Percentiles rank a stretch among this genome's conserved stretches.
These are phyloP conservation scores for Hirtodrosophila confusa DNA, from an alignment of 2,888 invertebrate genomes.

Conservation along the genomic window DNA sequence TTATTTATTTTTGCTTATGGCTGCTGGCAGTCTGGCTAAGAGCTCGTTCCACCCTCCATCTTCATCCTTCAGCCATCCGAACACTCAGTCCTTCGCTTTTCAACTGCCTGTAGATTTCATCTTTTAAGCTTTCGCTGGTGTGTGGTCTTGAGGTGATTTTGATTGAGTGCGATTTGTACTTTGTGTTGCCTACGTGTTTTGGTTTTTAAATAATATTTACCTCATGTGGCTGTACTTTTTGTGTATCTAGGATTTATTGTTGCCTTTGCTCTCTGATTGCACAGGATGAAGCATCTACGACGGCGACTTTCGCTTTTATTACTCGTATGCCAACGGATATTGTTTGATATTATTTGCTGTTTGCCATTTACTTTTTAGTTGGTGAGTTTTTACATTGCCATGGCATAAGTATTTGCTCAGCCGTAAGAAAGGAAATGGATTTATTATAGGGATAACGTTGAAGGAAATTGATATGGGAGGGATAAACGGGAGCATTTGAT, in stretches of 20 bases:
- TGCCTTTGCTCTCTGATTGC: constrained; percentile 56
- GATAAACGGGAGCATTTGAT: constrained; percentile 3
- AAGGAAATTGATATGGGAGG: constrained; percentile 50
- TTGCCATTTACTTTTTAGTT: constrained; percentile 61
- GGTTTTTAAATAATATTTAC: constrained; percentile 76
- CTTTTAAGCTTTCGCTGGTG: constrained; percentile 58
- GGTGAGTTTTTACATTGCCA: constrained; percentile 15
- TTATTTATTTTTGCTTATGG: constrained; percentile 59
- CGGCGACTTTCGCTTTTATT: constrained; percentile 58
- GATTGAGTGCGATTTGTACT: constrained; percentile 79
- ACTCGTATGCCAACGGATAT: constrained; percentile 61
- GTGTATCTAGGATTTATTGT: constrained; percentile 61
- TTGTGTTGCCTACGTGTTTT: constrained; percentile 74
- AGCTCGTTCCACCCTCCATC: constrained; percentile 5
- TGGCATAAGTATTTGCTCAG: constrained; percentile 50
- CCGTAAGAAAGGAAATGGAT: constrained; percentile 44
- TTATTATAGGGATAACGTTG: constrained; percentile 42
- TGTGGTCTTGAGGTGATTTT: constrained; percentile 71
- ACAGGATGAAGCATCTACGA: constrained; percentile 23
- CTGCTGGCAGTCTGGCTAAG: constrained; percentile 22
- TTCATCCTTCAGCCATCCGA: constrained; percentile 7
- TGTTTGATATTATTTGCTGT: constrained; percentile 69
- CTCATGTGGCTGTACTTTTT: constrained; percentile 52
- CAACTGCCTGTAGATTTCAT: constrained; percentile 48
- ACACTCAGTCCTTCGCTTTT: constrained; percentile 11